Evolutionary conservation across 92 coral and sea anemone genomes (phyloP).

Genomic region (Micromussa lordhowensis): DNA sequence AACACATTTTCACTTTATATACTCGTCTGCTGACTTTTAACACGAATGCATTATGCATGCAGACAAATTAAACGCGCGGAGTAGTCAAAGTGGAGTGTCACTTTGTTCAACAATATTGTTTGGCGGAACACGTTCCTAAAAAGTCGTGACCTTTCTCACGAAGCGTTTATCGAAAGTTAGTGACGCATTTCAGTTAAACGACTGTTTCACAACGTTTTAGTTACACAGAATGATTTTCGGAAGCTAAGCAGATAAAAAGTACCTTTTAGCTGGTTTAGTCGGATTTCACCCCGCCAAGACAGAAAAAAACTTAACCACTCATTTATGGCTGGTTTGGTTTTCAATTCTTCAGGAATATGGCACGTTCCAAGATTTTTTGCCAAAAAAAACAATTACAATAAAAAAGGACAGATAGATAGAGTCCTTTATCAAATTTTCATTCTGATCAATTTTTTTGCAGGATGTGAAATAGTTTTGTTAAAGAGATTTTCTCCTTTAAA

Average conservation of each 20-base stretch:
- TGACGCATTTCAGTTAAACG: not conserved
- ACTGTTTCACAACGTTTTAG: not conserved
- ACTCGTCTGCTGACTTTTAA: not conserved
- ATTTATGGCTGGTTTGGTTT: too few species aligned
- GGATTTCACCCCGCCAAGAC: too few species aligned
- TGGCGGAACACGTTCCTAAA: not conserved
- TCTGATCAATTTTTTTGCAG: not conserved
- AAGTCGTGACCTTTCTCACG: slow-evolving; percentile 11
- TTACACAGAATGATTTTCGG: not conserved
- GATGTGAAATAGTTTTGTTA: not conserved
- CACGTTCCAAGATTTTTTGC: too few species aligned
- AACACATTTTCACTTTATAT: not conserved
- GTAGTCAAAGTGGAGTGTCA: not conserved
- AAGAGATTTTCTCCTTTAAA: not conserved
- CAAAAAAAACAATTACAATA: too few species aligned
- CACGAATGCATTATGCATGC: not conserved
- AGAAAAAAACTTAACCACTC: too few species aligned
- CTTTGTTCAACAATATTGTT: not conserved
- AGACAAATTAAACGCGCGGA: not conserved
- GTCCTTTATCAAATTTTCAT: not conserved
- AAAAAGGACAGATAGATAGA: too few species aligned
- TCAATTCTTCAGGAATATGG: too few species aligned
- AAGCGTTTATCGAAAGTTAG: not conserved
- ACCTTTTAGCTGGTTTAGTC: not conserved
- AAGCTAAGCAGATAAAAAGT: not conserved